Evolutionary conservation across 2,797 vertebrate genomes (phyloP).

Genomic region (Margarornis squamiger): DNA sequence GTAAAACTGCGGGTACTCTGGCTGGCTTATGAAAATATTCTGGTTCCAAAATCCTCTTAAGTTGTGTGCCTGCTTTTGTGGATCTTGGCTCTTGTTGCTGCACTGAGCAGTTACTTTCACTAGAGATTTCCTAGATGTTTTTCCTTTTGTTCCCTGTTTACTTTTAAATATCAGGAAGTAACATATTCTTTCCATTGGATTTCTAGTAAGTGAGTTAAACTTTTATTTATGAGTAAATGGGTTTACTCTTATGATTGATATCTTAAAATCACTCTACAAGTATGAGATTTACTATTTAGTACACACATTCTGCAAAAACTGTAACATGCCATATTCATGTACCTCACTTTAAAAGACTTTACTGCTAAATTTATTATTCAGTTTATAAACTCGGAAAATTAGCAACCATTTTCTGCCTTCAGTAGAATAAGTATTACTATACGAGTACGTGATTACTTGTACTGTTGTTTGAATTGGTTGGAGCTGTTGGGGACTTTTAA

Average conservation of each 20-base stretch:
- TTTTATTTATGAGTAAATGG: background rate
- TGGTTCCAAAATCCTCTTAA: background rate
- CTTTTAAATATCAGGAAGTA: background rate
- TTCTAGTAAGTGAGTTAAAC: background rate
- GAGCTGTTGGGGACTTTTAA: background rate
- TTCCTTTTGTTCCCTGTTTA: background rate
- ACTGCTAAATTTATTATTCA: background rate
- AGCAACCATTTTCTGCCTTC: background rate
- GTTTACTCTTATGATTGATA: background rate
- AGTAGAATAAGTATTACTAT: background rate
- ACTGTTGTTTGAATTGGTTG: background rate
- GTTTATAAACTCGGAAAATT: background rate
- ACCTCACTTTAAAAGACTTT: background rate
- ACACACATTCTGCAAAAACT: background rate
- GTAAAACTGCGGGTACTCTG: background rate
- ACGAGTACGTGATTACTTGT: background rate
- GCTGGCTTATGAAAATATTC: background rate
- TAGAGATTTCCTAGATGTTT: background rate
- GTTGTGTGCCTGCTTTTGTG: background rate
- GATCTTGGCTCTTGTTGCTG: background rate
- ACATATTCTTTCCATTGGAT: rapidly evolving
- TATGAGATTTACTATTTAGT: background rate
- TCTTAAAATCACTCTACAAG: background rate
- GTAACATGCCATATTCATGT: background rate
- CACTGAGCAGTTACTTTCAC: background rate